Conservation (phyloP, 2,797 vertebrate genomes). For the Galaxias olidus region DNA sequence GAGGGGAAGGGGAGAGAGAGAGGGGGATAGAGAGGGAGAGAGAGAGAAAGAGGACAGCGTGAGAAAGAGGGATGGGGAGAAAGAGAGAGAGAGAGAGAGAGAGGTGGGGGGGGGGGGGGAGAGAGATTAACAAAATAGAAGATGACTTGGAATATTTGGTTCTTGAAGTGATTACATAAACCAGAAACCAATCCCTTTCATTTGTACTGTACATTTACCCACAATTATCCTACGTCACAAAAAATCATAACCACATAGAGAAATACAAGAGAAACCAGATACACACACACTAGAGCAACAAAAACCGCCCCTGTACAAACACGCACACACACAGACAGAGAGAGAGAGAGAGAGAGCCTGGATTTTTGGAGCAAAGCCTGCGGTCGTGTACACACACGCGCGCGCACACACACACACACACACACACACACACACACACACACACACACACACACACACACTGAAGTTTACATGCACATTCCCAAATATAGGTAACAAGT, state of each 20-base stretch:
- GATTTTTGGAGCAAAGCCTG: neutral
- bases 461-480: constrained; percentile 7
- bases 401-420: constrained; percentile 7
- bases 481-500: no score
- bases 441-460: constrained; percentile 26
- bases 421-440: constrained; percentile 18
- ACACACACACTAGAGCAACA: neutral
- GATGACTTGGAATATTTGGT: no score
- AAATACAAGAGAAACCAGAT: neutral
- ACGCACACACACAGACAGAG: neutral
- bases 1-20: neutral
- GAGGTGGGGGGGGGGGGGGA: no score
- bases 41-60: neutral
- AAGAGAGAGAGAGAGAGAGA: neutral
- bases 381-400: neutral
- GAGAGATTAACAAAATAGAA: no score
- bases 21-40: neutral
- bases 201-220: no score
- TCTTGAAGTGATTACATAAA: no score
- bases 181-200: no score
- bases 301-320: neutral
- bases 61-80: neutral
- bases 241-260: no score
- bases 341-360: no score
- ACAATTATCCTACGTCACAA: no score